A percentile compares a stretch with the other conserved stretches of the same genome.
Evolutionary conservation across 2,888 invertebrate genomes (phyloP).

Genomic region (Unio pictorum): DNA sequence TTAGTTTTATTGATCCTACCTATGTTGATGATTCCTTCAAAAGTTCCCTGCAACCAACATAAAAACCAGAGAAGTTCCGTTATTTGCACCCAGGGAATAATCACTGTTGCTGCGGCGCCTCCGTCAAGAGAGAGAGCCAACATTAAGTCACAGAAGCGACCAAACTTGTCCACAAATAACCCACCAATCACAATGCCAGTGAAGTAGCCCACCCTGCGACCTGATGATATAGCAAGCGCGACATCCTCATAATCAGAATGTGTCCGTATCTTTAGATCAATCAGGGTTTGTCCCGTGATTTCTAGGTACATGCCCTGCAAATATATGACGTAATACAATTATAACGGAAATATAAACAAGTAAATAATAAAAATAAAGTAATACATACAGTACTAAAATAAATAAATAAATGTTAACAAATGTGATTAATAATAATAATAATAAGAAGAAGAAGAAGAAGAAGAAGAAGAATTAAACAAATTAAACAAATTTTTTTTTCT

Average conservation of each 20-base stretch:
- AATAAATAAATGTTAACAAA: too few species aligned
- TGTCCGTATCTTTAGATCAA: conserved; percentile 42
- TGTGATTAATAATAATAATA: too few species aligned
- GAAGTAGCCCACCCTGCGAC: conserved; percentile 41
- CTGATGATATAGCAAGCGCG: conserved; percentile 42
- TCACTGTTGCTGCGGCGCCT: conserved; percentile 26
- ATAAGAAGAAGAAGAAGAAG: background rate
- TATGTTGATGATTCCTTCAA: conserved; percentile 50
- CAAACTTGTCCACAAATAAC: conserved; percentile 36
- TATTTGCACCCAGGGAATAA: conserved; percentile 31
- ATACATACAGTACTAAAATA: too few species aligned
- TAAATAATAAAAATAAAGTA: background rate
- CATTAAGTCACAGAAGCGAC: conserved; percentile 33
- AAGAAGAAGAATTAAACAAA: too few species aligned
- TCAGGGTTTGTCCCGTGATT: conserved; percentile 49
- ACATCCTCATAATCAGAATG: conserved; percentile 48
- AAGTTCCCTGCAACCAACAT: conserved; percentile 42
- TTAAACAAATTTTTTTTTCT: too few species aligned
- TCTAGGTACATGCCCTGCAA: conserved; percentile 41
- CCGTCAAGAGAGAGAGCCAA: conserved; percentile 39
- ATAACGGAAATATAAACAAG: background rate
- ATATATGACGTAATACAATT: background rate
- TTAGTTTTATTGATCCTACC: conserved; percentile 16
- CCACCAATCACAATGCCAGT: conserved; percentile 37
- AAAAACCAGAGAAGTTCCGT: conserved; percentile 35